phyloP scores from a whole-genome alignment of 1,140 invertebrate species.

The Trichoplusia ni region DNA sequence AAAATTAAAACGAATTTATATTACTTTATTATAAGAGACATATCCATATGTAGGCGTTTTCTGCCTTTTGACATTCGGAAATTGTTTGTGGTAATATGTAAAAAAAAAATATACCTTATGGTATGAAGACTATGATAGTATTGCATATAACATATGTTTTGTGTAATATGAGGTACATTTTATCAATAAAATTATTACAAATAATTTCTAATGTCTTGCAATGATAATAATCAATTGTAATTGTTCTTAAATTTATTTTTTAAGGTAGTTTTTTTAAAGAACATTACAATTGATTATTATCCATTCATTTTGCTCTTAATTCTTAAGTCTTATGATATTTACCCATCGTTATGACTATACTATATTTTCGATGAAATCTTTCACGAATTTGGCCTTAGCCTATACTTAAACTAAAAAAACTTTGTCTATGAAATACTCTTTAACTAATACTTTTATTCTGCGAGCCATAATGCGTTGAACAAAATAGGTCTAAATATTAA shows the following conservation, averaged over 20 bases:
- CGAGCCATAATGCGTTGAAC: too few species aligned
- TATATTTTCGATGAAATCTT: too few species aligned
- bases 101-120: neutral
- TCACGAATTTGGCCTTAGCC: too few species aligned
- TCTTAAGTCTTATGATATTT: neutral
- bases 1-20: neutral
- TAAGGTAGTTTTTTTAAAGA: too few species aligned
- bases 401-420: too few species aligned
- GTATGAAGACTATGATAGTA: too few species aligned
- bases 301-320: neutral
- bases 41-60: conserved; percentile 30
- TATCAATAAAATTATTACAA: neutral
- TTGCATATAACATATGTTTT: conserved; percentile 4
- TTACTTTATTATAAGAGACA: conserved; percentile 27
- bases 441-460: too few species aligned
- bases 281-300: conserved; percentile 5
- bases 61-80: neutral
- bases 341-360: too few species aligned
- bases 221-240: neutral
- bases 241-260: neutral
- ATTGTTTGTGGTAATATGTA: conserved; percentile 8
- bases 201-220: neutral
- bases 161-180: neutral
- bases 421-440: too few species aligned
- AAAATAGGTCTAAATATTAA: too few species aligned